Conservation (phyloP, 2,888 invertebrate species). For the Zaprionus obscuricornis region DNA sequence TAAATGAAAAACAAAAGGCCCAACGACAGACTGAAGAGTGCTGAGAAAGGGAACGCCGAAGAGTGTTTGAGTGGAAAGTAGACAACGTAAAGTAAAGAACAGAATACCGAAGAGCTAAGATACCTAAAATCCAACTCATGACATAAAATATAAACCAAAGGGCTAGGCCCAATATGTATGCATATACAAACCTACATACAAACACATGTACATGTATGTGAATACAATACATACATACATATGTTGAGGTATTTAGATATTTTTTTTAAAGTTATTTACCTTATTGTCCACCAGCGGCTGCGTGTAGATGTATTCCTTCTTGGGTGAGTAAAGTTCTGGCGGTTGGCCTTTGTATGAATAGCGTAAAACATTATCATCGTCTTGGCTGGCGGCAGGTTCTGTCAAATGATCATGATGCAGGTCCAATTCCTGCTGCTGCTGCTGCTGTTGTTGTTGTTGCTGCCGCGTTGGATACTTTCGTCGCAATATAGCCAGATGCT, state of each 20-base stretch:
- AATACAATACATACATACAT: not conserved
- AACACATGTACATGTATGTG: not conserved
- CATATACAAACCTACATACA: not conserved
- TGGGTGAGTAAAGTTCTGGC: constrained; percentile 77
- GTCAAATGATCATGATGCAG: not conserved
- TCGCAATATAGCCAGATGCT: not conserved
- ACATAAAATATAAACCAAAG: constrained; percentile 47
- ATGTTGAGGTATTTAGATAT: not conserved
- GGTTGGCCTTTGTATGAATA: constrained; percentile 79
- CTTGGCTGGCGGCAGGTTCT: constrained; percentile 33
- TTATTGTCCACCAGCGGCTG: constrained; percentile 75
- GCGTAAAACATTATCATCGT: constrained; percentile 54
- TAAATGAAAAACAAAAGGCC: constrained; percentile 46
- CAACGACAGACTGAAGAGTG: no score
- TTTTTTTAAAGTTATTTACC: constrained; percentile 56
- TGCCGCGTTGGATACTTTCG: not conserved
- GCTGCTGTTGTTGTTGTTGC: not conserved
- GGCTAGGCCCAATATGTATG: constrained; percentile 19
- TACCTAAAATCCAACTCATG: constrained; percentile 32
- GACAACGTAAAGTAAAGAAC: not conserved
- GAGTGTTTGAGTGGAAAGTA: not conserved
- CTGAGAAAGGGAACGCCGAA: no score
- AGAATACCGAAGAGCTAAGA: constrained; percentile 1
- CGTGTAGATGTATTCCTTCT: constrained; percentile 77
- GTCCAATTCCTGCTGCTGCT: not conserved